phyloP scores from a whole-genome alignment of 2,113 vertebrate genomes.

The Rousettus leschenaultii region DNA sequence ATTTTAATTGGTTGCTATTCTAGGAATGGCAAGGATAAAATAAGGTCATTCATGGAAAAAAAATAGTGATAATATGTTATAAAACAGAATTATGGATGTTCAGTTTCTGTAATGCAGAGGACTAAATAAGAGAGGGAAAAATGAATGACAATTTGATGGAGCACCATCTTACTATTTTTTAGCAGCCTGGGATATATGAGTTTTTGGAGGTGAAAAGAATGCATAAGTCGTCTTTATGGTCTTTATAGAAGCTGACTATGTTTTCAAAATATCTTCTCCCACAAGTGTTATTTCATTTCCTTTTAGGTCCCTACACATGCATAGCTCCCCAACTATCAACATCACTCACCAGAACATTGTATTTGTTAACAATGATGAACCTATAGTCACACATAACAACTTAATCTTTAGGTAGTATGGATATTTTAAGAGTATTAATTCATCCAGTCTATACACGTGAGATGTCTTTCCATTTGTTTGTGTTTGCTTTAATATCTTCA shows the following conservation, averaged over 20 bases:
- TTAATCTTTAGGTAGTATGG: background rate
- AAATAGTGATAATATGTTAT: background rate
- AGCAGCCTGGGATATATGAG: background rate
- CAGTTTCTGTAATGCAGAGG: background rate
- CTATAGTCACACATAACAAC: background rate
- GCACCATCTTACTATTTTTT: background rate
- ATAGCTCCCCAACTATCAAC: background rate
- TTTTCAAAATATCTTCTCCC: background rate
- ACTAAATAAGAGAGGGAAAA: background rate
- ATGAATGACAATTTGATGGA: background rate
- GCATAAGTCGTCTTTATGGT: background rate
- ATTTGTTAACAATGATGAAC: background rate
- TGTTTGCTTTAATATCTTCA: background rate
- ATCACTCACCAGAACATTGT: background rate
- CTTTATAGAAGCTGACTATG: background rate
- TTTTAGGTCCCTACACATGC: background rate
- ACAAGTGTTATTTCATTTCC: background rate
- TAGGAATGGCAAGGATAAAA: background rate
- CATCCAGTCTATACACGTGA: too few species aligned
- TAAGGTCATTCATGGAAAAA: background rate
- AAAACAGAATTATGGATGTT: background rate
- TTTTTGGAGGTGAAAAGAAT: background rate
- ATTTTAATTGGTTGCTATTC: background rate
- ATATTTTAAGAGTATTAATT: background rate
- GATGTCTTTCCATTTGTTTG: background rate